Percentiles rank a stretch among this genome's conserved stretches.
phyloP scores from a whole-genome alignment of 2,888 invertebrate genomes.

The Norana najaformis region DNA sequence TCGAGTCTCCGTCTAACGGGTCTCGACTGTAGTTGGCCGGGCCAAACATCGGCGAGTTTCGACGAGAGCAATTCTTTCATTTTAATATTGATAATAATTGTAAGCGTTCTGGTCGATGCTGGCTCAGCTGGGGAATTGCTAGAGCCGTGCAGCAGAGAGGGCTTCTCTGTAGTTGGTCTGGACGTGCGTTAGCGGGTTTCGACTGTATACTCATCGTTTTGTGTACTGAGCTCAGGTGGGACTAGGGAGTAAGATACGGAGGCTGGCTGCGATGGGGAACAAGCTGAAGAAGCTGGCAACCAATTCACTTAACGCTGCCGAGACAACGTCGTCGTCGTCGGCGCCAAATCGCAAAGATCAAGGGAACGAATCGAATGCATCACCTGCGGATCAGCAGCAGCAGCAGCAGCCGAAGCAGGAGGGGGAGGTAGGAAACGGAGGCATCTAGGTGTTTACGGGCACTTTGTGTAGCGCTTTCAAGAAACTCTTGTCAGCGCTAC shows the following conservation, averaged over 20 bases:
- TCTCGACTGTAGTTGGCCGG: not conserved
- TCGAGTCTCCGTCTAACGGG: not conserved
- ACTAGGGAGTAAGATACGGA: not conserved
- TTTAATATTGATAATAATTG: not conserved
- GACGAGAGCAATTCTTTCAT: not conserved
- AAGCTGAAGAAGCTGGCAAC: constrained; percentile 29
- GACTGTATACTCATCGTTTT: not conserved
- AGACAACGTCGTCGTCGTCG: not conserved
- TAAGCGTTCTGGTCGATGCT: not conserved
- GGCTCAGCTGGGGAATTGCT: not conserved
- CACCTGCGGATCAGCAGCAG: not conserved
- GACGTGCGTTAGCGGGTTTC: not conserved
- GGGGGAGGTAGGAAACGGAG: not conserved
- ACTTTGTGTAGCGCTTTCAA: not conserved
- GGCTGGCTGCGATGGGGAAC: constrained; percentile 28
- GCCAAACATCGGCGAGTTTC: not conserved
- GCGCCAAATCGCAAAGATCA: not conserved
- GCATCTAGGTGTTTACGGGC: not conserved
- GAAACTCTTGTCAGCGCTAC: not conserved
- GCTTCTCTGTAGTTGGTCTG: not conserved
- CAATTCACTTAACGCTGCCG: not conserved
- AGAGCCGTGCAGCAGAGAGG: not conserved
- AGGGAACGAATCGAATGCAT: not conserved
- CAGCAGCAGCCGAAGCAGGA: not conserved
- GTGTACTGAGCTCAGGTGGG: not conserved